phyloP scores from a whole-genome alignment of 2,113 vertebrate species.

The Pipra filicauda region DNA sequence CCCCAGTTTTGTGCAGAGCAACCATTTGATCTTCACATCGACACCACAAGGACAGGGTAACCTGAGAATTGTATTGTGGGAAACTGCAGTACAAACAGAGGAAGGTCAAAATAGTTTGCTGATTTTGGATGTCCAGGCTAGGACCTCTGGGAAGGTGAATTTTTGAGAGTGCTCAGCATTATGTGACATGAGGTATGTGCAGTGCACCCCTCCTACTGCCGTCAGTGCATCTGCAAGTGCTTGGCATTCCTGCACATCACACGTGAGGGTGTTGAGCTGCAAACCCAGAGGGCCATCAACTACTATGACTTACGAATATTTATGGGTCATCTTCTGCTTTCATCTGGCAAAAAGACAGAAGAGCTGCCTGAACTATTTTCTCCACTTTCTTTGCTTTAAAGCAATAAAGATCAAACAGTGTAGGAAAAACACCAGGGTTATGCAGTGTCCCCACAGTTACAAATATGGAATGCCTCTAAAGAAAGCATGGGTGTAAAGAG shows the following conservation, averaged over 20 bases:
- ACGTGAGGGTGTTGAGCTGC: not conserved
- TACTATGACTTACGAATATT: not conserved
- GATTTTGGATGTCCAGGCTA: not conserved
- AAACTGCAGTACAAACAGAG: not conserved
- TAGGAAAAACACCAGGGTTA: not conserved
- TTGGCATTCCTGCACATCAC: not conserved
- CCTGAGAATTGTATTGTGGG: not conserved
- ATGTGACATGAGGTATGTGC: fast-evolving
- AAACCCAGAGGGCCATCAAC: not conserved
- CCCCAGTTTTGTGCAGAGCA: not conserved
- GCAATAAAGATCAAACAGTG: not conserved
- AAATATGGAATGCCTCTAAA: not conserved
- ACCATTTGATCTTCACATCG: not conserved
- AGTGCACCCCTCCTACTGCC: not conserved
- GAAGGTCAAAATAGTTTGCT: not conserved
- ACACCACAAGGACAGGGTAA: not conserved
- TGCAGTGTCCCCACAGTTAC: not conserved
- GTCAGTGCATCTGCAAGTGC: not conserved
- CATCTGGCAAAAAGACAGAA: not conserved
- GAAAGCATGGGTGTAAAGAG: not conserved
- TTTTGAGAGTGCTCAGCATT: not conserved
- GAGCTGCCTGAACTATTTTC: not conserved
- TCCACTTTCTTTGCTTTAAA: not conserved
- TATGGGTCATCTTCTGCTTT: not conserved
- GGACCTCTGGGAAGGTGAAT: not conserved